phyloP scores from a whole-genome alignment of 2,888 invertebrate genomes.

The Cryptocephalus moraei region DNA sequence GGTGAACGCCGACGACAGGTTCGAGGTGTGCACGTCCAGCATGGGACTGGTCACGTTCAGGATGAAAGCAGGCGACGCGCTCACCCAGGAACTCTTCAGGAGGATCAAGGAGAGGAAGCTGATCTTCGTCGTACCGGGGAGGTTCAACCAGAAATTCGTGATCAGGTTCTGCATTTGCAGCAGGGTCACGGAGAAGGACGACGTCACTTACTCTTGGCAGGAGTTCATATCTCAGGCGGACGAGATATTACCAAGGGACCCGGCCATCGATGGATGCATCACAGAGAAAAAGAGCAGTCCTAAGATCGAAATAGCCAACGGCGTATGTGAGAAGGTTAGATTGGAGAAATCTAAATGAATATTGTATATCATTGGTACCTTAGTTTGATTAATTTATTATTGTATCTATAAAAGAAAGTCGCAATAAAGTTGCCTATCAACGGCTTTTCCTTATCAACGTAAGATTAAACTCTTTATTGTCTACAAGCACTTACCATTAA shows the following conservation, averaged over 20 bases:
- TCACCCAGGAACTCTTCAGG: constrained; percentile 61
- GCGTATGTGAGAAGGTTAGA: constrained; percentile 17
- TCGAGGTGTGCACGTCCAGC: constrained; percentile 53
- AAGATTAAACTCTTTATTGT: no score
- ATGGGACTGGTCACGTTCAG: constrained; percentile 79
- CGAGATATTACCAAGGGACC: constrained; percentile 15
- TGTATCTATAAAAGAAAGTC: no score
- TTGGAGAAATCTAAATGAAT: constrained; percentile 23
- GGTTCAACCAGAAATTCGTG: constrained; percentile 54
- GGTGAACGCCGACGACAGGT: constrained; percentile 62
- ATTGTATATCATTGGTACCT: no score
- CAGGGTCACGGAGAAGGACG: constrained; percentile 53
- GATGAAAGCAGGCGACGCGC: constrained; percentile 60
- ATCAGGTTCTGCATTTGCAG: constrained; percentile 79
- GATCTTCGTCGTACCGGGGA: constrained; percentile 74
- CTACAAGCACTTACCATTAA: no score
- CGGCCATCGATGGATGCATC: constrained; percentile 5
- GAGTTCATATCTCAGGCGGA: constrained; percentile 24
- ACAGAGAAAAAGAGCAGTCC: constrained; percentile 12
- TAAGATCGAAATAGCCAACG: constrained; percentile 10
- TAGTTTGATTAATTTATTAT: no score
- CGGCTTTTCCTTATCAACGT: no score
- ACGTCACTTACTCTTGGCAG: constrained; percentile 64
- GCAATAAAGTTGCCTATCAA: no score
- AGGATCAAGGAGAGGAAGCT: constrained; percentile 64